These are phyloP conservation scores for Porites evermanni DNA, from an alignment of 92 coral and sea anemone genomes.

Conservation along the genomic window DNA sequence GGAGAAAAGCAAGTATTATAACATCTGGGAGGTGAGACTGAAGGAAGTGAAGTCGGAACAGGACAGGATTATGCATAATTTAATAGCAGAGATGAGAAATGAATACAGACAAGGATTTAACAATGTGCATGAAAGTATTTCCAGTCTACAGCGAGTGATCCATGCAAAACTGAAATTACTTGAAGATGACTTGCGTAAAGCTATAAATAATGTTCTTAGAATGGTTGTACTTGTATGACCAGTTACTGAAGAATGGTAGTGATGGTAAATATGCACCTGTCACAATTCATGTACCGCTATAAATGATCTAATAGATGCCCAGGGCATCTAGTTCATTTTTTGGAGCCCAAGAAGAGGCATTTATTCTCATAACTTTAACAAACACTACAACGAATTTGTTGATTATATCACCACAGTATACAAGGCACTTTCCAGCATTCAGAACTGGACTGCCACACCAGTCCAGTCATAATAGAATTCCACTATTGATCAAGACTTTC, in stretches of 20 bases:
- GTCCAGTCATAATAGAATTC: too few species aligned
- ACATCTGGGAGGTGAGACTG: conserved; percentile 77
- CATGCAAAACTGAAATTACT: conserved; percentile 88
- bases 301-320: too few species aligned
- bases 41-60: conserved; percentile 79
- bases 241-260: not conserved
- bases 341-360: too few species aligned
- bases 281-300: too few species aligned
- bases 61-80: conserved; percentile 60
- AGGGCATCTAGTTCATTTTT: too few species aligned
- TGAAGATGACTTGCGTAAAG: conserved; percentile 91
- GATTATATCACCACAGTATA: too few species aligned
- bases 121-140: conserved; percentile 91
- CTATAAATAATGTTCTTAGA: conserved; percentile 89
- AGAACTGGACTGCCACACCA: too few species aligned
- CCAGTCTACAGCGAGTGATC: conserved; percentile 91
- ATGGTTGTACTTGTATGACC: conserved; percentile 81
- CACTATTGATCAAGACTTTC: too few species aligned
- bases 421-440: too few species aligned
- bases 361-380: too few species aligned
- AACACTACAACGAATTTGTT: too few species aligned
- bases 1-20: conserved; percentile 79
- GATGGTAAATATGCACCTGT: not conserved
- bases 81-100: conserved; percentile 64
- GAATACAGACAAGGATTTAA: conserved; percentile 90